Evolutionary conservation across 2,888 invertebrate genomes (phyloP).

Genomic region (Leptogaster cylindrica): DNA sequence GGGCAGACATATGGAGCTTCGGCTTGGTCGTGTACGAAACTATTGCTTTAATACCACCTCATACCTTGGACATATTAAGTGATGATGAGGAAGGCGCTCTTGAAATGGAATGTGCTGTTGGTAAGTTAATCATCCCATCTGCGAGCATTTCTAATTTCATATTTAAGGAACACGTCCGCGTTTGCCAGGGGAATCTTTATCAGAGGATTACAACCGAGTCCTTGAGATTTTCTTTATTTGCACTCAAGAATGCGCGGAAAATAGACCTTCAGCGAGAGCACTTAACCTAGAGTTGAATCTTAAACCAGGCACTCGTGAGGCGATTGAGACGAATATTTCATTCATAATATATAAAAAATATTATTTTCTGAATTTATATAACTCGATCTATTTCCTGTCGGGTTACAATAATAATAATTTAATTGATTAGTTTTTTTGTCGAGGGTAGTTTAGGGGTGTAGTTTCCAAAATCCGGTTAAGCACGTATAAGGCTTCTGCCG

Average conservation of each 20-base stretch:
- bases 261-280: conserved; percentile 69
- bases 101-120: background rate
- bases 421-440: no score
- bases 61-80: conserved; percentile 60
- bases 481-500: no score
- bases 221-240: conserved; percentile 75
- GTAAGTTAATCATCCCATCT: no score
- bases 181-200: conserved; percentile 68
- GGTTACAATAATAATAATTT: no score
- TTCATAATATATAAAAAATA: no score
- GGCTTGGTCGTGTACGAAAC: conserved; percentile 84
- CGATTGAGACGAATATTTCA: no score
- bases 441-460: no score
- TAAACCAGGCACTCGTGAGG: no score
- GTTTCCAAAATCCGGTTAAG: no score
- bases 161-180: conserved; percentile 72
- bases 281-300: no score
- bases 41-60: conserved; percentile 75
- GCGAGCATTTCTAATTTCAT: background rate
- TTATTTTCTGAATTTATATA: no score
- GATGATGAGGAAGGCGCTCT: conserved; percentile 51
- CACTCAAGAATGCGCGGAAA: conserved; percentile 67
- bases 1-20: conserved; percentile 81
- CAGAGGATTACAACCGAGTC: conserved; percentile 68
- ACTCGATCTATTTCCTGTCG: no score